Conservation (phyloP, 2,797 vertebrate species). For the Danio jaintianensis region DNA sequence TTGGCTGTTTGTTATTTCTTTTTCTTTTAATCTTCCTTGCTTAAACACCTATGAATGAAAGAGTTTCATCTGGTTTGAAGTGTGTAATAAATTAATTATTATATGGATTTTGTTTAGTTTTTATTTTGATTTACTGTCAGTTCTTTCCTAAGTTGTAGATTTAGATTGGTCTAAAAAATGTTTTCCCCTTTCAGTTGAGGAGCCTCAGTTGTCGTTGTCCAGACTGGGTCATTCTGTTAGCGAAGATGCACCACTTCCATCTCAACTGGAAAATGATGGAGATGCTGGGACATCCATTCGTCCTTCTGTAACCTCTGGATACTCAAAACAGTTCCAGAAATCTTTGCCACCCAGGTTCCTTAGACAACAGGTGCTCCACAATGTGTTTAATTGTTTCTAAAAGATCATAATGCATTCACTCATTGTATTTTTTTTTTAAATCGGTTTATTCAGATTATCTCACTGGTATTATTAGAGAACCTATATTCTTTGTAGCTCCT, state of each 20-base stretch:
- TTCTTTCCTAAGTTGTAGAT: not conserved
- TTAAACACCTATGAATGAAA: too few species aligned
- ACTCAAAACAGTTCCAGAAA: slow-evolving; percentile 99
- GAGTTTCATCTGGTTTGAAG: not conserved
- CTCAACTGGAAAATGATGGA: slow-evolving; percentile 83
- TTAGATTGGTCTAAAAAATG: not conserved
- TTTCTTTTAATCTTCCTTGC: too few species aligned
- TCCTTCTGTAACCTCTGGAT: slow-evolving; percentile 90
- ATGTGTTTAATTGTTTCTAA: not conserved
- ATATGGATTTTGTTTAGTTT: not conserved
- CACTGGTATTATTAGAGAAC: not conserved
- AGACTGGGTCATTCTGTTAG: slow-evolving; percentile 72
- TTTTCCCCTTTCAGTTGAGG: slow-evolving; percentile 70
- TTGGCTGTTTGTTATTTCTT: too few species aligned
- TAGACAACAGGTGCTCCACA: slow-evolving; percentile 89
- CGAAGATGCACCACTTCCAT: slow-evolving; percentile 72
- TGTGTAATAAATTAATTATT: not conserved
- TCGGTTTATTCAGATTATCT: not conserved
- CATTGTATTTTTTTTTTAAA: not conserved
- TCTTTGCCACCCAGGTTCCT: slow-evolving; percentile 97
- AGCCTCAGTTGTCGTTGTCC: slow-evolving; percentile 73
- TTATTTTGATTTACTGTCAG: too few species aligned
- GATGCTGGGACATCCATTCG: slow-evolving; percentile 88
- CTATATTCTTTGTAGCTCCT: not conserved
- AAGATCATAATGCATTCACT: not conserved